phyloP scores from a whole-genome alignment of 2,113 vertebrate genomes.

The Thunnus maccoyii region DNA sequence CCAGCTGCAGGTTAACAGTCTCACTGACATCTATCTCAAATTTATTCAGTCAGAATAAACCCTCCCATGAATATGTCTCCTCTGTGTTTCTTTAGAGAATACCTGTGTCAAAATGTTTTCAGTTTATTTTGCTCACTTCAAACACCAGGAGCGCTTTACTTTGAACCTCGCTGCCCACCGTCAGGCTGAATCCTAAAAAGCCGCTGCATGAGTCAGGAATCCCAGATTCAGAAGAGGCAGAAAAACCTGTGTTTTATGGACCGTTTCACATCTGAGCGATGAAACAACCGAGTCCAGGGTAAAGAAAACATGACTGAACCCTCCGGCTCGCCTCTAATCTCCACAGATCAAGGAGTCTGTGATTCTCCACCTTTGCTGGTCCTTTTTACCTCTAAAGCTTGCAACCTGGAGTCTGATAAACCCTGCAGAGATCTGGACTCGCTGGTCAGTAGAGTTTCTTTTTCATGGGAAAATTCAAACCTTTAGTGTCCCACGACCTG shows the following conservation, averaged over 20 bases:
- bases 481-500: background rate
- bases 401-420: constrained; percentile 18
- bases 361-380: background rate
- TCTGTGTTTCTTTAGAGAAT: constrained; percentile 1
- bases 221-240: background rate
- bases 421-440: constrained; percentile 23
- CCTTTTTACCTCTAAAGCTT: constrained; percentile 13
- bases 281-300: constrained; percentile 1
- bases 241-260: constrained; percentile 3
- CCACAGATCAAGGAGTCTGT: background rate
- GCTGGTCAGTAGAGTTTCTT: background rate
- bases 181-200: constrained; percentile 19
- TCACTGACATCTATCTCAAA: background rate
- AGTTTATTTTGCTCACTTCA: constrained; percentile 6
- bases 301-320: background rate
- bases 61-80: background rate
- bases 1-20: background rate
- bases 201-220: background rate
- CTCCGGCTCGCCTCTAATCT: constrained; percentile 10
- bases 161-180: constrained; percentile 28
- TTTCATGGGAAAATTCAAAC: constrained; percentile 10
- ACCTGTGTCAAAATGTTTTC: background rate
- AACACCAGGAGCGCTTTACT: background rate
- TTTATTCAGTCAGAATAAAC: background rate
- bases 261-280: constrained; percentile 3